phyloP scores from a whole-genome alignment of 1,140 invertebrate genomes.

The Dinothrombium tinctorium region DNA sequence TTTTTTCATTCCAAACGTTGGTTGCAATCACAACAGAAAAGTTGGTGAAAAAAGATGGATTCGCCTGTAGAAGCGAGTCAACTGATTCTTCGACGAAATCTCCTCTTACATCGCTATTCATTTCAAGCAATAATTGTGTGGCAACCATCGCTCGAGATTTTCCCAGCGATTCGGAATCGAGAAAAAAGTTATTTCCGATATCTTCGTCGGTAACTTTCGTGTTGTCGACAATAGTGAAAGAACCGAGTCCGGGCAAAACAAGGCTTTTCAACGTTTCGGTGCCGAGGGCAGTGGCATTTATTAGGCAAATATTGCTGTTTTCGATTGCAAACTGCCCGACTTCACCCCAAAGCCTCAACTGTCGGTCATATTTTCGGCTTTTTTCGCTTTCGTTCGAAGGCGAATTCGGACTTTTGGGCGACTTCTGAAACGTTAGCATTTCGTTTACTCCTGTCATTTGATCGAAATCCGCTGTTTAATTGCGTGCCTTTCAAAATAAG shows the following conservation, averaged over 20 bases:
- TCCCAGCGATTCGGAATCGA: slow-evolving; percentile 2
- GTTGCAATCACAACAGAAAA: slow-evolving; percentile 64
- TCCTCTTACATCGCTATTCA: slow-evolving; percentile 83
- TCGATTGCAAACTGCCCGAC: slow-evolving; percentile 77
- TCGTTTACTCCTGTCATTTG: no score
- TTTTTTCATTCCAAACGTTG: slow-evolving; percentile 14
- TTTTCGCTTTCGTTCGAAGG: slow-evolving; percentile 40
- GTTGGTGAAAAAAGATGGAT: slow-evolving; percentile 62
- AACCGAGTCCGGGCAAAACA: slow-evolving; percentile 70
- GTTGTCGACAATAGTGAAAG: slow-evolving; percentile 87
- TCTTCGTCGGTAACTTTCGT: slow-evolving; percentile 63
- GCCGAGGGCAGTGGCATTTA: slow-evolving; percentile 78
- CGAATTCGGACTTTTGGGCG: slow-evolving; percentile 29
- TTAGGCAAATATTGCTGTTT: slow-evolving; percentile 64
- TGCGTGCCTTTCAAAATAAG: no score
- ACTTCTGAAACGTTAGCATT: no score
- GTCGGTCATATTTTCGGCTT: slow-evolving; percentile 60
- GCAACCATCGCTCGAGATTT: slow-evolving; percentile 51
- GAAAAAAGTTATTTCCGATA: slow-evolving; percentile 46
- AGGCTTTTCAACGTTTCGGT: slow-evolving; percentile 86
- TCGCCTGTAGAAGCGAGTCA: slow-evolving; percentile 55
- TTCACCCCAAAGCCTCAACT: slow-evolving; percentile 83
- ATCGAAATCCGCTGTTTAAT: no score
- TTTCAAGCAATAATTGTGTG: slow-evolving; percentile 53
- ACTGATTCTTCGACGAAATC: slow-evolving; percentile 27